A percentile compares a stretch with the other conserved stretches of the same genome.
These are phyloP conservation scores for Acanthisitta chloris DNA, from an alignment of 2,113 vertebrate genomes.

Conservation along the genomic window DNA sequence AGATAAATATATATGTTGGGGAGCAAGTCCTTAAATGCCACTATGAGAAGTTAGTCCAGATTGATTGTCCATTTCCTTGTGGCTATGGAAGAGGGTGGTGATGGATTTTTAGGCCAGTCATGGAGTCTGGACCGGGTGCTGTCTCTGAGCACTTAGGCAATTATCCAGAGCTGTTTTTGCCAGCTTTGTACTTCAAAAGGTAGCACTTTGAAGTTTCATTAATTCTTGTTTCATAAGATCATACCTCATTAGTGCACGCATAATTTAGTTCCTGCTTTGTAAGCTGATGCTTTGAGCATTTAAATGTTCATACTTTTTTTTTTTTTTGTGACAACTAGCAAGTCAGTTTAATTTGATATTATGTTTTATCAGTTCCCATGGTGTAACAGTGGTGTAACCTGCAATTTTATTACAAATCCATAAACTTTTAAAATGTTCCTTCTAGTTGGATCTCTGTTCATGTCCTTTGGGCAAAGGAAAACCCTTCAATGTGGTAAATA, in stretches of 20 bases:
- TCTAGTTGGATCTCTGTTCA: not conserved
- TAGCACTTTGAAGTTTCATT: slow-evolving; percentile 46
- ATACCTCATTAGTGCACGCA: slow-evolving; percentile 12
- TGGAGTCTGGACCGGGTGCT: not conserved
- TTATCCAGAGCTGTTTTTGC: slow-evolving; percentile 1
- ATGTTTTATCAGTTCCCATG: not conserved
- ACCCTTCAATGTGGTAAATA: not conserved
- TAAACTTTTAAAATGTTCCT: not conserved
- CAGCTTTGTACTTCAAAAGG: slow-evolving; percentile 40
- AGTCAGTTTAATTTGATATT: not conserved
- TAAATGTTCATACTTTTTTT: not conserved
- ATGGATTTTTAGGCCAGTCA: not conserved
- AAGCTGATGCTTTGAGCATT: slow-evolving; percentile 18
- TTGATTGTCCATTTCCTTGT: not conserved
- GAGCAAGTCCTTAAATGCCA: not conserved
- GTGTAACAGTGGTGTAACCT: not conserved
- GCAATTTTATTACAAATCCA: slow-evolving; percentile 28
- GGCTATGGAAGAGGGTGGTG: not conserved
- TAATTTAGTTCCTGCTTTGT: slow-evolving; percentile 40
- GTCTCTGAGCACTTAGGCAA: not conserved
- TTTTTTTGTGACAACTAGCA: not conserved
- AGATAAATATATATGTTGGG: not conserved
- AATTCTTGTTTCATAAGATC: slow-evolving; percentile 48
- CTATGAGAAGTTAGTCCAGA: not conserved
- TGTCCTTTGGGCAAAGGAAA: slow-evolving; percentile 16